Evolutionary conservation across 2,113 vertebrate species (phyloP).

Genomic region (Bothrops jararaca): DNA sequence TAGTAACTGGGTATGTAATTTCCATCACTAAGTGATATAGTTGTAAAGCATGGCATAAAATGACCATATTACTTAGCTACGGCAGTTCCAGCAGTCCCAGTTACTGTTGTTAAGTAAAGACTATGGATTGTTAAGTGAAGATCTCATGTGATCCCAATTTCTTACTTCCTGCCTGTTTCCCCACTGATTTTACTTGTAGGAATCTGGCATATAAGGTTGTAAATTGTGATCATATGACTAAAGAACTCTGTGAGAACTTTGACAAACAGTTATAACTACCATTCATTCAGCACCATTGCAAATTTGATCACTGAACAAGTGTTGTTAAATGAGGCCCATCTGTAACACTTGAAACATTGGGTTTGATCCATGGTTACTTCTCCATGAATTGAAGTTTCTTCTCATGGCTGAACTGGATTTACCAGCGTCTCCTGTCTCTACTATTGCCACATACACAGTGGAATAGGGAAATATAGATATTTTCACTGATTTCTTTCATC

Average conservation of each 20-base stretch:
- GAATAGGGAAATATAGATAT: background rate
- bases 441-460: background rate
- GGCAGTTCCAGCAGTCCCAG: background rate
- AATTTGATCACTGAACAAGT: background rate
- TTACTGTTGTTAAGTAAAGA: background rate
- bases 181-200: background rate
- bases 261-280: background rate
- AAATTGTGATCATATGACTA: background rate
- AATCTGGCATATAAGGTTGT: background rate
- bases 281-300: background rate
- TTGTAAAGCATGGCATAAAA: background rate
- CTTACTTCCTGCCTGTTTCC: background rate
- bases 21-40: background rate
- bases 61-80: background rate
- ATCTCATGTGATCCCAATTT: background rate
- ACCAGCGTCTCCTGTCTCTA: background rate
- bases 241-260: background rate
- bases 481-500: background rate
- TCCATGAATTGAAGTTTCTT: background rate
- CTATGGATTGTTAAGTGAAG: background rate
- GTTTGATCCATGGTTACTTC: background rate
- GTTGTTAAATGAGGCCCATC: background rate
- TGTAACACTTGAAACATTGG: background rate
- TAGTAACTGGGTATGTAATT: background rate
- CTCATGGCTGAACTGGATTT: background rate